Base-by-base conservation (phyloP, 2,113 vertebrate genomes). In the Halichoeres trimaculatus region DNA sequence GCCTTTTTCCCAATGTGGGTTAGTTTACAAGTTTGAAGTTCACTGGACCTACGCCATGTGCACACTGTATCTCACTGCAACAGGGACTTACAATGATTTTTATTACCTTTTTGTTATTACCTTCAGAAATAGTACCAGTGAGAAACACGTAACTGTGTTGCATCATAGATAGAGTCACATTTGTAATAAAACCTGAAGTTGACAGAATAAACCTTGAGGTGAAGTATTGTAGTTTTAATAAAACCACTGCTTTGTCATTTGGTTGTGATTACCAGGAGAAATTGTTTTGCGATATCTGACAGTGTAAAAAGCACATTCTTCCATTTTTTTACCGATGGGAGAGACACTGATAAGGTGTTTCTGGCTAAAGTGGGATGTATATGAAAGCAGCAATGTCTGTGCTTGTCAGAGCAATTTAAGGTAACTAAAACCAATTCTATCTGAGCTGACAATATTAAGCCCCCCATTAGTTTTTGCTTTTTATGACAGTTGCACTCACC, bases 401-500 rank as follows among this genome's bases (percentile, higher is more conserved):
- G 9, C 10, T 22, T 50, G 11, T 48, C 14, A 11, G 20, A 11
- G 5, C 17, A 50, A 40, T 10, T 23, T 52, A 10, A 7, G 14
- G 20, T 45, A 30, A 45, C 26, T 48, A 20, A 45, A 9, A 2
- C 11, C 23, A 24, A 52, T 17, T 9, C 2, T 1, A 9, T 58
- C 14, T n/a, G 35, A 26, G 22, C 30, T 36, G 0, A 26, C 30
- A 12, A 23, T 61, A 30, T 59, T 17, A 35, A 17, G 13, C 13
- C 5, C 41, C 38, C 7, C 13, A 19, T 45, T 5, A 4, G 1
- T 45, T 19, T 17, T 45, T 45, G 14, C 12, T 16, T 20, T 19
- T 20, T 3, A 10, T 48, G 19, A 48, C 9, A 14, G 30, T 43
- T 48, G 34, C 7, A 22, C 93, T 92, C 78, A 95, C 97, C 96